Evolutionary conservation across 2,888 invertebrate species (phyloP).

Genomic region (Chrysotoxum bicinctum): DNA sequence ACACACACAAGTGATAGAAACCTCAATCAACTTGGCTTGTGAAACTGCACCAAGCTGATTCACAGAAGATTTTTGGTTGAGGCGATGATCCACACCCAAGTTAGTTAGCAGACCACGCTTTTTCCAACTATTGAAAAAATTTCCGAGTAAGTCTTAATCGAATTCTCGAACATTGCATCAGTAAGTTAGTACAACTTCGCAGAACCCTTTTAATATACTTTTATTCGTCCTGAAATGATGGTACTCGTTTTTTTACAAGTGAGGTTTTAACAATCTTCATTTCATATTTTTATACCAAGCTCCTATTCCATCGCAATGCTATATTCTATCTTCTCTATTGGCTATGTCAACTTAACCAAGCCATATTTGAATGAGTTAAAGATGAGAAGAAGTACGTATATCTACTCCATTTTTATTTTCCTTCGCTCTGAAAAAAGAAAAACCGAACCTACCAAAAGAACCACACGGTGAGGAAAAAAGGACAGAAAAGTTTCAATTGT

Average conservation of each 20-base stretch:
- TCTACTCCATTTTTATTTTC: not conserved
- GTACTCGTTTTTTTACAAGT: conserved; percentile 32
- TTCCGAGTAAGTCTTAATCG: too few relatives aligned
- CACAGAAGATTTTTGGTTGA: too few relatives aligned
- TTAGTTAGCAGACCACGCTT: too few relatives aligned
- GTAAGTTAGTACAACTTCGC: not conserved
- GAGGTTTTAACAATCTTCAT: conserved; percentile 50
- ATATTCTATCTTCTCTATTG: conserved; percentile 32
- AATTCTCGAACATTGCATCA: not conserved
- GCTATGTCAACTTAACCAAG: conserved; percentile 43
- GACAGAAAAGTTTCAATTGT: conserved; percentile 63
- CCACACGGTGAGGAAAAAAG: conserved; percentile 15
- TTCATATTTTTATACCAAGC: conserved; percentile 27
- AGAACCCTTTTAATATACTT: not conserved
- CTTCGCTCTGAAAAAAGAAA: not conserved
- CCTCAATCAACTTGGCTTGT: too few relatives aligned
- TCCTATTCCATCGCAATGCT: conserved; percentile 20
- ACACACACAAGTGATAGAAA: too few relatives aligned
- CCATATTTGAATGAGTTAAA: conserved; percentile 45
- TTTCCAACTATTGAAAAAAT: too few relatives aligned
- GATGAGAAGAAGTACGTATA: conserved; percentile 24
- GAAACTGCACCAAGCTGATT: too few relatives aligned
- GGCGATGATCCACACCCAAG: too few relatives aligned
- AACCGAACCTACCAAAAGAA: conserved; percentile 8
- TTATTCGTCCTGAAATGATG: not conserved